Conservation (phyloP, 2,797 vertebrate genomes). For the Silurus aristotelis region DNA sequence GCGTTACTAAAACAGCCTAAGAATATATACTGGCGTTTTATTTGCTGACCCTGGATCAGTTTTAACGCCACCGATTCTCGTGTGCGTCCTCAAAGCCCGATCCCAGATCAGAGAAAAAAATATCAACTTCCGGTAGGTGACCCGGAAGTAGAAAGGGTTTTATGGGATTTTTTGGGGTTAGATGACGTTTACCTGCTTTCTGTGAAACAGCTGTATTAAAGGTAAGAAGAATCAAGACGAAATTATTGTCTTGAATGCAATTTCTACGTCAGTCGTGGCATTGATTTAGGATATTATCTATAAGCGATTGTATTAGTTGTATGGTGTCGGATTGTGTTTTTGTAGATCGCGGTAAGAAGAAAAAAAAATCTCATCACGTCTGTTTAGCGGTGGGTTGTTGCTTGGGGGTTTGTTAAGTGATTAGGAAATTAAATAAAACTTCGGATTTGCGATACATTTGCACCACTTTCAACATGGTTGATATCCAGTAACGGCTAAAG, state of each 20-base stretch:
- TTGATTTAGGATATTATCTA: neutral
- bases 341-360: neutral
- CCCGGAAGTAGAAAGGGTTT: slow-evolving; percentile 58
- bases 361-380: neutral
- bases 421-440: neutral
- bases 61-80: neutral
- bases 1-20: neutral
- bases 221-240: slow-evolving; percentile 25
- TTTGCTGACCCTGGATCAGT: slow-evolving; percentile 6
- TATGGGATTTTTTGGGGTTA: slow-evolving; percentile 44
- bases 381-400: neutral
- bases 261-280: neutral
- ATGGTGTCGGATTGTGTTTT: neutral
- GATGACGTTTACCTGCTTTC: slow-evolving; percentile 61
- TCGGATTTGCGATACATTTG: neutral
- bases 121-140: slow-evolving; percentile 16
- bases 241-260: neutral
- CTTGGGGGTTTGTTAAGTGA: neutral
- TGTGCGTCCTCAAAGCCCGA: neutral
- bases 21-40: neutral
- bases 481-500: neutral
- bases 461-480: neutral
- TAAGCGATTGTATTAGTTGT: neutral
- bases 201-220: slow-evolving; percentile 51
- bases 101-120: slow-evolving; percentile 1